Evolutionary conservation across 2,797 vertebrate species (phyloP), one percentile per base, ranked within the genome.

Genomic region (Typhlichthys eigenmanni): DNA sequence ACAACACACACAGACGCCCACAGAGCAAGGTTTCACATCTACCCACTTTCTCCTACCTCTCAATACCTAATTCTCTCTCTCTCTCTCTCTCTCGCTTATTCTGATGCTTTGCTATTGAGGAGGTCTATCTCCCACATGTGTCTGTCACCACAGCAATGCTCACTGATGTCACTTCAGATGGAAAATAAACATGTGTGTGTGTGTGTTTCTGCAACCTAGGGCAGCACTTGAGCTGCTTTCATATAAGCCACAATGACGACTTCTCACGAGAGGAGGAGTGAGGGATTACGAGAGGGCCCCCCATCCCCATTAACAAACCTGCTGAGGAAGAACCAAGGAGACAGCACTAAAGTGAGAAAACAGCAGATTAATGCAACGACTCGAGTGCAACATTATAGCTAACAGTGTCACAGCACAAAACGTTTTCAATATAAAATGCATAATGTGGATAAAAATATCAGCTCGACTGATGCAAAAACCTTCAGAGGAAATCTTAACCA

Each of bases 91-190:
- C 91, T 85, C 59, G 9, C 38, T 43, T 43, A 10, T 43, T 43
- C 38, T 43, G 38, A 8, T 43, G 38, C 7, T 43, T 43, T 43
- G 38, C 38, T 43, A 8, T 43, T 43, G 38, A 43, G 38, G 8
- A 43, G 38, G 38, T 43, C 38, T 43, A 8, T 43, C 38, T 43
- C 38, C 38, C 38, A 43, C 38, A 9, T 0, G 8, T 71, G 69
- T 62, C 34, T 53, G 76, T 78, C 46, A 14, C 76, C 60, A 64
- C n/a, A 48, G 72, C 83, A 86, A 83, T 71, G 69, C 71, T 66
- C 13, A 13, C 60, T 64, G 24, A 88, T 80, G 80, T 91, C 86
- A 89, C 78, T 38, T 58, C 64, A 56, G 69, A 62, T 82, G 87
- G 89, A 89, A 92, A 91, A 85, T 24, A 66, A 61, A 43, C 34